These are phyloP conservation scores for Calliopsis andreniformis DNA, from an alignment of 1,140 invertebrate genomes.

Conservation along the genomic window DNA sequence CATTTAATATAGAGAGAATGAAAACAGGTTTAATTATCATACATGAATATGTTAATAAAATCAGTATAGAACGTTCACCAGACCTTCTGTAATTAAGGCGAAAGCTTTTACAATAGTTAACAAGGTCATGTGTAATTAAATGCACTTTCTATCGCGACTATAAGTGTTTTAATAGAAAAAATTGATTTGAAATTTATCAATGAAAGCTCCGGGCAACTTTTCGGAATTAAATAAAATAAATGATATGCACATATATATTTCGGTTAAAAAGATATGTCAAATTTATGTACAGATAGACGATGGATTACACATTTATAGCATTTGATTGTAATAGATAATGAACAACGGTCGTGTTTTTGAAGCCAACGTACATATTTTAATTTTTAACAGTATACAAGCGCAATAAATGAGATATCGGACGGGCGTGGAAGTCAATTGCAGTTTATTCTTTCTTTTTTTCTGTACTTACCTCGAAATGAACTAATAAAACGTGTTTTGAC, in stretches of 20 bases:
- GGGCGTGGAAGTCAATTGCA: constrained; percentile 1
- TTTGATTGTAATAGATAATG: constrained; percentile 29
- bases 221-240: constrained; percentile 22
- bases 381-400: constrained; percentile 37
- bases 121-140: too few species aligned
- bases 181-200: not conserved
- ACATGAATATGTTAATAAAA: not conserved
- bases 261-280: constrained; percentile 38
- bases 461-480: not conserved
- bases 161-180: not conserved
- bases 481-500: constrained; percentile 30
- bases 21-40: not conserved
- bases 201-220: not conserved
- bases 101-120: not conserved
- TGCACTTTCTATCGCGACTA: not conserved
- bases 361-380: constrained; percentile 47
- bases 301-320: constrained; percentile 23
- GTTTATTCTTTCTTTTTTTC: not conserved
- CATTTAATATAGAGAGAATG: not conserved
- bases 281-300: constrained; percentile 43
- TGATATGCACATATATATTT: constrained; percentile 56
- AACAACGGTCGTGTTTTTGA: constrained; percentile 46
- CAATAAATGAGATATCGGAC: constrained; percentile 11
- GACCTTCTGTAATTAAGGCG: not conserved
- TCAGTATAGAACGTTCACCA: not conserved